Conservation (phyloP, 1,140 invertebrate genomes). For the Tetramorium simillimum region DNA sequence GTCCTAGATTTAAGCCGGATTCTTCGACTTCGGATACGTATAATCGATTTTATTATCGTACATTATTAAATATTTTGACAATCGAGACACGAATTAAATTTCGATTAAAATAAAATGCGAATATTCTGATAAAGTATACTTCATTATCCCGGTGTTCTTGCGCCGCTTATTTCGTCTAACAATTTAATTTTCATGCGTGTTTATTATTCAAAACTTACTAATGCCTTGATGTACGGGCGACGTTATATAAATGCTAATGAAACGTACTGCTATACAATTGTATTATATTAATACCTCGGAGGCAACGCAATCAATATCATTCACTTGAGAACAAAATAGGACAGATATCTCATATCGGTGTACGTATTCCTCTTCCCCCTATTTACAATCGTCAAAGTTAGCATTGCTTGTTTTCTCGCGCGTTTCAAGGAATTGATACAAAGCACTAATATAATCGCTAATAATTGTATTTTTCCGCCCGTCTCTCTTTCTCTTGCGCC, state of each 20-base stretch:
- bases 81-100: not conserved
- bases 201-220: slow-evolving; percentile 32
- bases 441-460: slow-evolving; percentile 28
- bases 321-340: slow-evolving; percentile 37
- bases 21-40: slow-evolving; percentile 1
- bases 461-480: slow-evolving; percentile 27
- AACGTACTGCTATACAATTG: slow-evolving; percentile 7
- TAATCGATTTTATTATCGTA: slow-evolving; percentile 24
- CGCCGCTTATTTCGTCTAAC: not conserved
- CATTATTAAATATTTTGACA: slow-evolving; percentile 25
- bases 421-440: slow-evolving; percentile 29
- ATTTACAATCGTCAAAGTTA: slow-evolving; percentile 32
- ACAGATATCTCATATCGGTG: slow-evolving; percentile 36
- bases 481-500: not conserved
- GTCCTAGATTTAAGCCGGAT: slow-evolving; percentile 33
- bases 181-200: slow-evolving; percentile 17
- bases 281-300: slow-evolving; percentile 32
- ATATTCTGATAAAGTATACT: not conserved
- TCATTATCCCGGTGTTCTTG: not conserved
- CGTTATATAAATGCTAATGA: slow-evolving; percentile 49
- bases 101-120: not conserved
- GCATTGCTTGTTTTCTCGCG: slow-evolving; percentile 8
- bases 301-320: slow-evolving; percentile 17
- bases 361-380: not conserved
- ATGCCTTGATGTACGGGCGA: not conserved